Percentiles rank a stretch among this genome's conserved stretches.
Conservation (phyloP, 2,888 invertebrate genomes). For the Meliscaeva auricollis region DNA sequence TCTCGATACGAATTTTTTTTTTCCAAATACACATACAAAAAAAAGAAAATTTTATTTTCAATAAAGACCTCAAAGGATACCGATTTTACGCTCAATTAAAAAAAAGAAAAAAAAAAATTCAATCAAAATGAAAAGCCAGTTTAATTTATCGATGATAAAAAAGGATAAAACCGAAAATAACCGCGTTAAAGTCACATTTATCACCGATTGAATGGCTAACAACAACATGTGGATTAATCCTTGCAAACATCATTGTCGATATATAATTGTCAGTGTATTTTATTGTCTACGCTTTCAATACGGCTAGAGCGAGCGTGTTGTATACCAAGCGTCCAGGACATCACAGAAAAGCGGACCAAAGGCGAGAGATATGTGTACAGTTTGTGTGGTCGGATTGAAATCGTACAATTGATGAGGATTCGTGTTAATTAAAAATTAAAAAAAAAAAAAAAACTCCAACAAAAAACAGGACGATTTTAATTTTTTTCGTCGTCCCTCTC, state of each 20-base stretch:
- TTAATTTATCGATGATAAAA: conserved; percentile 26
- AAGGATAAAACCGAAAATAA: conserved; percentile 35
- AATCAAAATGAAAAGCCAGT: conserved; percentile 56
- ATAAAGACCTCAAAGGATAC: conserved; percentile 32
- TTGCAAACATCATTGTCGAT: conserved; percentile 67
- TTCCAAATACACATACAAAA: background rate
- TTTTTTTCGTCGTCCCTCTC: background rate
- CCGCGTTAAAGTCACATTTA: conserved; percentile 64
- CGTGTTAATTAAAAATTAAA: conserved; percentile 61
- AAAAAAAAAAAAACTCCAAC: conserved; percentile 6
- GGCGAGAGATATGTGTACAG: background rate
- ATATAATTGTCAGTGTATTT: conserved; percentile 69
- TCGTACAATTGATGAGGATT: conserved; percentile 30
- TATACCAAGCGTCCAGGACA: background rate
- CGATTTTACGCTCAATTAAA: background rate
- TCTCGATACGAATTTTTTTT: conserved; percentile 38
- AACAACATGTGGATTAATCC: conserved; percentile 75
- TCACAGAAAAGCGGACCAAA: background rate
- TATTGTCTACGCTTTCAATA: conserved; percentile 77
- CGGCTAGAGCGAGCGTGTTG: conserved; percentile 64
- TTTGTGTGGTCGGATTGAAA: conserved; percentile 29
- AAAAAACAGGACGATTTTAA: conserved; percentile 23
- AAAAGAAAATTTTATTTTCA: background rate
- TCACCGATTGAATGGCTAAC: conserved; percentile 74
- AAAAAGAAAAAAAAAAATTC: conserved; percentile 13